Base-by-base conservation (phyloP, 2,888 invertebrate species). In the Drosophila nigricruria region DNA sequence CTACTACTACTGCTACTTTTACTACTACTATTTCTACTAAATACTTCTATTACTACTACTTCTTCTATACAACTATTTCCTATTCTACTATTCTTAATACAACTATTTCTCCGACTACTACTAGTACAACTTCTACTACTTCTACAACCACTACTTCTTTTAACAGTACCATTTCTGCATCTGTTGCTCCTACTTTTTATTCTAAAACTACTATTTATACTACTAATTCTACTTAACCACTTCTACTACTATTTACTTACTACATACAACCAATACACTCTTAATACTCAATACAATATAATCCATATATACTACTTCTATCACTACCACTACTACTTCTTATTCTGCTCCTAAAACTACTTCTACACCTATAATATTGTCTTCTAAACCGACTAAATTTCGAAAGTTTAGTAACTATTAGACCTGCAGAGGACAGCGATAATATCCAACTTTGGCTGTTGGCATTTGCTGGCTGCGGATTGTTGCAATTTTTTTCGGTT, bases 401-500 rank as follows among this genome's bases (percentile, higher is more conserved):
- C n/a, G 45, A 34, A 47, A 36, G 25, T 2, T 18, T 10, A 5
- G 27, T n/a, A 10, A 36, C 45, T 18, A 5, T 47, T 18, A 25
- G 36, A 36, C 9, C 12, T 18, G 18, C 36, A 16, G 58, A 20
- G 45, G 45, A 58, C 45, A 20, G 42, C 27, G 18, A 36, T 27
- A 56, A 10, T 20, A 16, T 40, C 30, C 30, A 32, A 47, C 3
- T 45, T 60, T 58, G 38, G 20, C 36, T 42, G 36, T 71, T 76
- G 54, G 53, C 60, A 53, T 52, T 67, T 70, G 57, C 32, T 53
- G 73, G 27, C 62, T 70, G 80, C 72, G 69, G 62, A 53, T 76
- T 54, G 43, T 52, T 81, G 89, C 88, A 75, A 78, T 67, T 43
- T 20, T 62, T 72, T 52, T 56, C 10, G 12, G 65, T 64, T 63